phyloP scores from a whole-genome alignment of 2,888 invertebrate species.

The Cryptus armator region DNA sequence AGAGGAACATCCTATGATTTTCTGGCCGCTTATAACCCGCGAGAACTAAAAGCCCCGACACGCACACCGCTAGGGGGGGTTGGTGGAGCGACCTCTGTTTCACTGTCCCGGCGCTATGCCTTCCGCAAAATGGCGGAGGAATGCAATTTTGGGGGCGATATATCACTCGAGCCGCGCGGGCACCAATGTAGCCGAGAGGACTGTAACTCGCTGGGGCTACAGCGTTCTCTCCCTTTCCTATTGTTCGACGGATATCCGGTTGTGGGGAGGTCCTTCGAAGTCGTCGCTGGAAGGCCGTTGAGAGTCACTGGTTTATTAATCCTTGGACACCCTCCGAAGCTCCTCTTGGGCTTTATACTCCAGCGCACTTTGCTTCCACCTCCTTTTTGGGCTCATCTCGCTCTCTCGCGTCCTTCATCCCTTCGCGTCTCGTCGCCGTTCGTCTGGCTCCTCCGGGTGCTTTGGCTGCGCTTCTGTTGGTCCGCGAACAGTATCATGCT shows the following conservation, averaged over 20 bases:
- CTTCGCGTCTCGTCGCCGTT: constrained; percentile 21
- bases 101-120: constrained; percentile 47
- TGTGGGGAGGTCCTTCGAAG: constrained; percentile 55
- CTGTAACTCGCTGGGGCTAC: constrained; percentile 57
- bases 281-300: constrained; percentile 68
- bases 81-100: constrained; percentile 27
- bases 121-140: constrained; percentile 71
- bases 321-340: constrained; percentile 77
- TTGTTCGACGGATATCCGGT: constrained; percentile 70
- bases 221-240: constrained; percentile 60
- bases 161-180: constrained; percentile 72
- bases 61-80: constrained; percentile 2
- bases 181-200: constrained; percentile 41
- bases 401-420: constrained; percentile 53
- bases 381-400: constrained; percentile 37
- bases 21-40: constrained; percentile 43
- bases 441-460: constrained; percentile 48
- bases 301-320: constrained; percentile 80
- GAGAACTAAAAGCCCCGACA: constrained; percentile 57
- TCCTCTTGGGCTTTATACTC: constrained; percentile 73
- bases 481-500: constrained; percentile 43
- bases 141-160: constrained; percentile 79
- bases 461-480: constrained; percentile 52
- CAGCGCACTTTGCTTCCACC: constrained; percentile 63
- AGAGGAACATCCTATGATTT: constrained; percentile 38